Evolutionary conservation across 2,113 vertebrate genomes (phyloP).

Genomic region (Dolichallabes microphthalmus): DNA sequence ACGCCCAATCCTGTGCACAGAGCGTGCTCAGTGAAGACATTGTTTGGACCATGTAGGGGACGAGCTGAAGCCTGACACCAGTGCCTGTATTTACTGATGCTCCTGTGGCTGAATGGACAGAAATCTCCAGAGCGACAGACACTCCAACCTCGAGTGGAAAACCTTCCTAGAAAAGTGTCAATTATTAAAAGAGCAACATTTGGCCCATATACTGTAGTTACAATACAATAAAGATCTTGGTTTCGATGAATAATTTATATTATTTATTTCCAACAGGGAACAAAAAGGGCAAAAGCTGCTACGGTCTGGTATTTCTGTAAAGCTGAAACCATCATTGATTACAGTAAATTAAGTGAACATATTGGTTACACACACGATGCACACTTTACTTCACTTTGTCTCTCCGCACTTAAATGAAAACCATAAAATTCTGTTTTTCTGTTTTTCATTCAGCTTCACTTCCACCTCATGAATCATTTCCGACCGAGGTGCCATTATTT

Average conservation of each 20-base stretch:
- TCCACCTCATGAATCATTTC: neutral
- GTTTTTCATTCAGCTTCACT: neutral
- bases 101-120: neutral
- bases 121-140: neutral
- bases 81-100: neutral
- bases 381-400: neutral
- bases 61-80: neutral
- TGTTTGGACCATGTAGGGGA: neutral
- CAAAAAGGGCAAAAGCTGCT: neutral
- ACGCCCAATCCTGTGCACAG: neutral
- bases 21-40: neutral
- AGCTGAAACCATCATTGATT: neutral
- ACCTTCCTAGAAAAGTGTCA: neutral
- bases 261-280: neutral
- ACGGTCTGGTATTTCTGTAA: neutral
- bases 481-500: neutral
- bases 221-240: neutral
- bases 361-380: neutral
- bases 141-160: neutral
- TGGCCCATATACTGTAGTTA: neutral
- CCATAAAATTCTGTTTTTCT: neutral
- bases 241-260: neutral
- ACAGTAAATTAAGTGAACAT: neutral
- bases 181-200: neutral
- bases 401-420: neutral